A percentile compares a stretch with the other conserved stretches of the same genome.
Conservation (phyloP, 2,797 vertebrate species). For the Morelia viridis region DNA sequence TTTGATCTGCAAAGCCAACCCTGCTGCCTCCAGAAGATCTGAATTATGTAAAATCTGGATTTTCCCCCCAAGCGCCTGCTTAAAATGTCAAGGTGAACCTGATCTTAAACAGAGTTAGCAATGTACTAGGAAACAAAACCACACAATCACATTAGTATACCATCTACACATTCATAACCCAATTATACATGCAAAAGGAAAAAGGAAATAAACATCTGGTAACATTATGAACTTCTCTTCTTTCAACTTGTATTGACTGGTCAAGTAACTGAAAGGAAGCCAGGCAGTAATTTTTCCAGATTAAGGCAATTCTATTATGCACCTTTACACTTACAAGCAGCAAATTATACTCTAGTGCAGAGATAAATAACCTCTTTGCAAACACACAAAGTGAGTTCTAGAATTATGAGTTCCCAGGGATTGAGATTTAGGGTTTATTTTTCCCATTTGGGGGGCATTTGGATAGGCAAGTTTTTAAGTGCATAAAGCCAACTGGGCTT, state of each 20-base stretch:
- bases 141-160: neutral
- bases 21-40: neutral
- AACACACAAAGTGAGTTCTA: neutral
- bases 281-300: neutral
- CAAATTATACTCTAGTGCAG: neutral
- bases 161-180: neutral
- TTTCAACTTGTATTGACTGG: neutral
- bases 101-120: neutral
- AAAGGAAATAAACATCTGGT: neutral
- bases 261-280: neutral
- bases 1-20: neutral
- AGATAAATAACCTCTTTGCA: neutral
- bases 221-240: neutral
- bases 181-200: neutral
- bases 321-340: neutral
- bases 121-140: slow-evolving; percentile 8
- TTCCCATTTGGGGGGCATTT: neutral
- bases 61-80: neutral
- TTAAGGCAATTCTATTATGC: neutral
- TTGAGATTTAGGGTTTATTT: neutral
- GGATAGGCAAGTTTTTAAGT: neutral
- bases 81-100: neutral
- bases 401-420: neutral
- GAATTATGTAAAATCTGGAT: slow-evolving; percentile 19
- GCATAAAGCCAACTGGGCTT: neutral